Conservation (phyloP, 2,113 vertebrate genomes). For the Mormoops blainvillei region DNA sequence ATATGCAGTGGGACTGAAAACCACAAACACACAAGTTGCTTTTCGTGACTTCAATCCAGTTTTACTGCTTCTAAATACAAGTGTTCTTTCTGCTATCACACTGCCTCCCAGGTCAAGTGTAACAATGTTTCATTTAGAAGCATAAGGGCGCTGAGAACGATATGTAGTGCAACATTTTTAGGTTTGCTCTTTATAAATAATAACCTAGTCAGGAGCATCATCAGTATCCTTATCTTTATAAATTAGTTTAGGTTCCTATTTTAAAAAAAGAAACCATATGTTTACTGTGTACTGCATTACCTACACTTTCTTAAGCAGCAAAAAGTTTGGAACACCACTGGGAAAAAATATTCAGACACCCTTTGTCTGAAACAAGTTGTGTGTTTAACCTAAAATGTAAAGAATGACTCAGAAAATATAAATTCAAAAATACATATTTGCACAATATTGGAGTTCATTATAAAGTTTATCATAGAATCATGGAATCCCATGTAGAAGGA, state of each 20-base stretch:
- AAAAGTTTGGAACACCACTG: neutral
- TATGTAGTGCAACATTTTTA: neutral
- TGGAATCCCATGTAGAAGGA: neutral
- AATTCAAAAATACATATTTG: neutral
- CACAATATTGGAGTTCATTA: neutral
- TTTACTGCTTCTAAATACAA: neutral
- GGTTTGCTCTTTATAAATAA: neutral
- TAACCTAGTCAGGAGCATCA: neutral
- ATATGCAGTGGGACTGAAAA: neutral
- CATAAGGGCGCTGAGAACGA: neutral
- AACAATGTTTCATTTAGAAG: neutral
- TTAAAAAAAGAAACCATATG: neutral
- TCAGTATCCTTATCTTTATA: neutral
- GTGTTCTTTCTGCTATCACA: neutral
- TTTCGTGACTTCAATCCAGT: neutral
- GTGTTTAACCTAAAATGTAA: neutral
- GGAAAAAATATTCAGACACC: neutral
- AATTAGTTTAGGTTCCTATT: neutral
- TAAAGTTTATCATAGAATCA: neutral
- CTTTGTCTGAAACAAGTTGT: neutral
- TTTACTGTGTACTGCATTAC: neutral
- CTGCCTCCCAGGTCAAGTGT: neutral
- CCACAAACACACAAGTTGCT: neutral
- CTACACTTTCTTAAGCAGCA: neutral
- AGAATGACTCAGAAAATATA: neutral